Base-by-base conservation (phyloP, 1,140 invertebrate genomes). In the Anastrepha ludens region DNA sequence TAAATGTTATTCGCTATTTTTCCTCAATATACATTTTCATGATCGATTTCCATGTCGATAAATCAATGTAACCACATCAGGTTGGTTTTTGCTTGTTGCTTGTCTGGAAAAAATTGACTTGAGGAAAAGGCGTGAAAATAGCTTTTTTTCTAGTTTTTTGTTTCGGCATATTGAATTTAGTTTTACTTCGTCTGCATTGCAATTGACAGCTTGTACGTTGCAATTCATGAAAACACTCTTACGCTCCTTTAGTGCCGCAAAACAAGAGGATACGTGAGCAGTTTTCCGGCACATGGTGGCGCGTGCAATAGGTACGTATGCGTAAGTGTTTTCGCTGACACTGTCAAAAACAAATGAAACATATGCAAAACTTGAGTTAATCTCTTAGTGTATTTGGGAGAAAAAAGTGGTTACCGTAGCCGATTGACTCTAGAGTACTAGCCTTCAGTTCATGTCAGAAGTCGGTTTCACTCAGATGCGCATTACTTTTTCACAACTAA, bases 1-100 rank as follows among this genome's bases (percentile, higher is more conserved):
- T n/a, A 81, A 81, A 81, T 81, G 74, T 41, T 55, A 7, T 55
- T 55, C 50, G n/a, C 74, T 81, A 5, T 3, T 81, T 81, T 81
- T 81, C 74, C 74, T 81, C 74, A 81, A 58, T 81, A 81, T 81
- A 55, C n/a, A 29, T 81, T 81, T 81, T 81, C 74, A 81, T 55
- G 74, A 81, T 81, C 74, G 74, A 81, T 81, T 81, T 81, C 47
- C 44, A 81, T 81, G 74, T 81, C 13, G 47, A 81, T 81, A 81
- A 81, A 29, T 81, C 3, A 81, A 50, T 58, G n/a, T 55, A 81
- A 81, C 74, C 74, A 81, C 70, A 74, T 55, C 50, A 29, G 0
- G 74, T 81, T 20, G 3, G 47, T 29, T 7, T 2, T 55, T 81
- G 41, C 47, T 20, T 39, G 6, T 13, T 74, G 47, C 74, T 17